Conservation (phyloP, 2,113 vertebrate genomes). For the Thermophis baileyi region DNA sequence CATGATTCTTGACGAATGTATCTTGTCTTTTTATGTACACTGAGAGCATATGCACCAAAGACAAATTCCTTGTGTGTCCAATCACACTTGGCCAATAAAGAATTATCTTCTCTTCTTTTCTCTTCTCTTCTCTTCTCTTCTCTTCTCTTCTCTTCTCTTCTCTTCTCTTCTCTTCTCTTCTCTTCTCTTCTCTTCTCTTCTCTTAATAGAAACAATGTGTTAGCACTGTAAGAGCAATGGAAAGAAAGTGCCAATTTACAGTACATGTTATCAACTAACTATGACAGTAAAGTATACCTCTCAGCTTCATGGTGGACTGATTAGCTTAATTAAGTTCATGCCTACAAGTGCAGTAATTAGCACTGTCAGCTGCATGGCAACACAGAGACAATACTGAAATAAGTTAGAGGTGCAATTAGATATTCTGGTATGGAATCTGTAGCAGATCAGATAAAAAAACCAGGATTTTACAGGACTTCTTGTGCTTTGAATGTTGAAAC, state of each 20-base stretch:
- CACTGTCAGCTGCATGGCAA: constrained; percentile 49
- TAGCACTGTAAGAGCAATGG: constrained; percentile 52
- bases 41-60: no score
- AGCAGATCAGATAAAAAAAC: not conserved
- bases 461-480: not conserved
- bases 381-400: constrained; percentile 42
- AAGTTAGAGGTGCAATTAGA: constrained; percentile 27
- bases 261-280: constrained; percentile 47
- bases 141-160: no score
- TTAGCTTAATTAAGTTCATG: constrained; percentile 65
- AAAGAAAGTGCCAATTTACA: constrained; percentile 57
- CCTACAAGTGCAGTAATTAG: constrained; percentile 54
- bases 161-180: no score
- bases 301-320: constrained; percentile 55
- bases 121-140: no score
- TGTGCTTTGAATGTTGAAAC: constrained; percentile 16
- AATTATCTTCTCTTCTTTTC: no score
- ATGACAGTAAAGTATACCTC: constrained; percentile 64
- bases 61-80: no score
- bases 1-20: no score
- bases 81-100: no score
- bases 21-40: no score
- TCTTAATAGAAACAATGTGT: constrained; percentile 44
- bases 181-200: no score
- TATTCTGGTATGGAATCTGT: constrained; percentile 33